Evolutionary conservation across 2,113 vertebrate genomes (phyloP), one percentile per base, ranked within the genome.

Genomic region (Tautogolabrus adspersus): DNA sequence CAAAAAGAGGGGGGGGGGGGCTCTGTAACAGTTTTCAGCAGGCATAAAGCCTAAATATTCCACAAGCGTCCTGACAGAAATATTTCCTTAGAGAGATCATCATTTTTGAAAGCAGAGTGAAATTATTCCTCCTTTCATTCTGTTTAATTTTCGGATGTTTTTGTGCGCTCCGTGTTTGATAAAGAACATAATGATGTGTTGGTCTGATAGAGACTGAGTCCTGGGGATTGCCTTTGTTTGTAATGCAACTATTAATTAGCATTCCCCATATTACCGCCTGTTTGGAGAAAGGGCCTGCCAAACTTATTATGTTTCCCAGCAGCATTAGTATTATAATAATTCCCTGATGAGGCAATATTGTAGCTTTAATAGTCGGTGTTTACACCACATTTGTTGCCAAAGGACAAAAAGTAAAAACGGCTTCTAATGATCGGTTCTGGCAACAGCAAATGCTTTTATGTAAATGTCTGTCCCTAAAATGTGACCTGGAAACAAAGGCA

Each of bases 401-500:
- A 92, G 88, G 94, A 96, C 95, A 95, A 94, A 92, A 91, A 94
- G 92, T 94, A 94, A 96, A 88, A 97, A 96, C 96, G 93, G 91
- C 95, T 94, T 95, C 91, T 97, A 98, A 97, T 97, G 93, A 97
- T 94, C 95, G 95, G 96, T 97, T 98, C 96, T 77, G 91, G 91
- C 84, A 95, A 96, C 95, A 93, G 94, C 94, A 87, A 87, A 95
- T 96, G 96, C 94, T 96, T 98, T 98, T 97, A 99, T 99, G 96
- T 96, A 97, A 97, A 97, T 97, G 84, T 56, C 56, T 90, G 92
- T 95, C 94, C 94, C 95, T 81, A 95, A 96, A 98, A 96, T 97
- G 96, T 96, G 96, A 97, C 96, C 96, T 96, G 95, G 95, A 97
- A 97, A 98, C 96, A 98, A 98, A 97, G 96, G 94, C 94, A 95